Evolutionary conservation across 2,888 invertebrate genomes (phyloP).

Genomic region (Macrophya alboannulata): DNA sequence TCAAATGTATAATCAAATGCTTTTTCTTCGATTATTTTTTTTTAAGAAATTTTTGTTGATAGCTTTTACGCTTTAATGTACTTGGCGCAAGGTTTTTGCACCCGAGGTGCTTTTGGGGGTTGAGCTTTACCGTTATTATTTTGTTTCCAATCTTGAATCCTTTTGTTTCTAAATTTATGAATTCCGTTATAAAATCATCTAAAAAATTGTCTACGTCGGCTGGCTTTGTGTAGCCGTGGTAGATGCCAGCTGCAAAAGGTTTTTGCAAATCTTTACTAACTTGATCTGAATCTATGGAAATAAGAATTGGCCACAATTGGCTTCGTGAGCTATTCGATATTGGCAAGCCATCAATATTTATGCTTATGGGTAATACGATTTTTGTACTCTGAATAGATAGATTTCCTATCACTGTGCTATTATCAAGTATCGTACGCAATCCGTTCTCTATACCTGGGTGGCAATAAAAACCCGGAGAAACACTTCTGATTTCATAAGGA

Average conservation of each 20-base stretch:
- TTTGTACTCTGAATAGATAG: neutral
- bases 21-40: too few relatives aligned
- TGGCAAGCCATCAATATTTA: constrained; percentile 13
- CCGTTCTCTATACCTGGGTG: constrained; percentile 19
- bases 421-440: neutral
- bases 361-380: neutral
- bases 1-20: too few relatives aligned
- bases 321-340: constrained; percentile 26
- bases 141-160: constrained; percentile 56
- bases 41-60: too few relatives aligned
- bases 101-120: too few relatives aligned
- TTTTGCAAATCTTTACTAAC: neutral
- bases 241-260: constrained; percentile 59
- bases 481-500: neutral
- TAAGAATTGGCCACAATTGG: constrained; percentile 25
- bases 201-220: constrained; percentile 57
- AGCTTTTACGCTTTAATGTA: too few relatives aligned
- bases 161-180: constrained; percentile 40
- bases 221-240: constrained; percentile 60
- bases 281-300: neutral
- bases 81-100: too few relatives aligned
- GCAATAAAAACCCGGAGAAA: constrained; percentile 6
- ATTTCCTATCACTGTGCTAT: neutral
- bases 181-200: constrained; percentile 59
- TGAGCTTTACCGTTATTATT: constrained; percentile 49